Conservation (phyloP, 2,113 vertebrate species). For the Anarhynchus alexandrinus region DNA sequence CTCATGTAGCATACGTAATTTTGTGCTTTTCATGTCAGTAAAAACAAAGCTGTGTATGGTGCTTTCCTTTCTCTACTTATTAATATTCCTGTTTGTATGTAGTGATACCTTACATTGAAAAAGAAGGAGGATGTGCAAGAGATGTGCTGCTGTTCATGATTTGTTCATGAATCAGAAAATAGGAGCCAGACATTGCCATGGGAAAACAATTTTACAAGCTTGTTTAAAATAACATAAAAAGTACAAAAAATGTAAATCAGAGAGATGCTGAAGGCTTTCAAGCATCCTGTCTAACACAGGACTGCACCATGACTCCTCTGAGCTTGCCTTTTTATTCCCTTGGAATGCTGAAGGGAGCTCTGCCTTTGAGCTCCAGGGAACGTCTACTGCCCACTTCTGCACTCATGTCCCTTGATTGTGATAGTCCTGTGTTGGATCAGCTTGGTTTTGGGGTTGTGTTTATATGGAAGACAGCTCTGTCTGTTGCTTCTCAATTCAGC, state of each 20-base stretch:
- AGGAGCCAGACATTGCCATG: background rate
- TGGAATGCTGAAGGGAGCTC: background rate
- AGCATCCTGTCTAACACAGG: background rate
- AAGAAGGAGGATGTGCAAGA: background rate
- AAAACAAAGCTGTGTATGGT: background rate
- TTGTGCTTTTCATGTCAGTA: background rate
- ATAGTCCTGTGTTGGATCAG: background rate
- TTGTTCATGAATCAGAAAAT: background rate
- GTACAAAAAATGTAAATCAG: background rate
- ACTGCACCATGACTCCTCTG: background rate
- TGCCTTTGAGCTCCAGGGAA: background rate
- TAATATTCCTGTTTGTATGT: background rate
- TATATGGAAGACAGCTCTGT: background rate
- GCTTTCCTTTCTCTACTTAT: background rate
- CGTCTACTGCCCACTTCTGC: background rate
- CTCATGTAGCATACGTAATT: conserved; percentile 4
- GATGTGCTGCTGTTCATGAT: background rate
- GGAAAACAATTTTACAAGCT: background rate
- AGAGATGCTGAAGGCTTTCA: background rate
- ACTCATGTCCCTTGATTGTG: background rate
- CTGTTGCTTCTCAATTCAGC: background rate
- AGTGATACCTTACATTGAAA: background rate
- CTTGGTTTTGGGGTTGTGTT: background rate
- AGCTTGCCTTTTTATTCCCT: background rate
- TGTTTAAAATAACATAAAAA: background rate